These are phyloP conservation scores for Troides helena DNA, from an alignment of 2,888 invertebrate species.

Conservation along the genomic window DNA sequence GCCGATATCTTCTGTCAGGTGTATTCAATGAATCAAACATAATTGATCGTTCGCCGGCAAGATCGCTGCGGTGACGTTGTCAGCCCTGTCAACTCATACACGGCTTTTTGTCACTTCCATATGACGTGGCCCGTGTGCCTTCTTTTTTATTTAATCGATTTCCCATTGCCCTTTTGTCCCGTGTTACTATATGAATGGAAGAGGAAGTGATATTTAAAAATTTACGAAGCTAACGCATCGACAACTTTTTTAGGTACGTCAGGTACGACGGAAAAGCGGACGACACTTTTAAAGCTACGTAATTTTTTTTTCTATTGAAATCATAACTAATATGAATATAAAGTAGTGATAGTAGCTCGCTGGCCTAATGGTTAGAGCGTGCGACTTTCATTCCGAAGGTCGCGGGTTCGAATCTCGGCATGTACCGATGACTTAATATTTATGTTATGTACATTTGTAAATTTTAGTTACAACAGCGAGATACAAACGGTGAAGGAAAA, in stretches of 20 bases:
- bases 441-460: too few species aligned
- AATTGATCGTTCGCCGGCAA: conserved; percentile 64
- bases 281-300: too few species aligned
- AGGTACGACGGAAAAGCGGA: too few species aligned
- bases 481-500: too few species aligned
- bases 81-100: conserved; percentile 57
- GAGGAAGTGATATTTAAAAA: conserved; percentile 24
- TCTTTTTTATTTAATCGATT: conserved; percentile 34
- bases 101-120: conserved; percentile 62
- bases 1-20: conserved; percentile 50
- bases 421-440: too few species aligned
- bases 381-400: too few species aligned
- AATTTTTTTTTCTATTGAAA: too few species aligned
- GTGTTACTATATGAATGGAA: conserved; percentile 34
- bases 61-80: conserved; percentile 46
- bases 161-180: conserved; percentile 31
- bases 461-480: too few species aligned
- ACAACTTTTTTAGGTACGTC: neutral
- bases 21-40: conserved; percentile 71
- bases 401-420: too few species aligned
- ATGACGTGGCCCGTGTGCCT: conserved; percentile 36
- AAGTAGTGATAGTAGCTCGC: too few species aligned
- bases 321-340: too few species aligned
- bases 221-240: neutral
- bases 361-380: too few species aligned